A percentile compares a stretch with the other conserved stretches of the same genome.
phyloP scores from a whole-genome alignment of 2,797 vertebrate genomes.

The Neolamprologus multifasciatus region DNA sequence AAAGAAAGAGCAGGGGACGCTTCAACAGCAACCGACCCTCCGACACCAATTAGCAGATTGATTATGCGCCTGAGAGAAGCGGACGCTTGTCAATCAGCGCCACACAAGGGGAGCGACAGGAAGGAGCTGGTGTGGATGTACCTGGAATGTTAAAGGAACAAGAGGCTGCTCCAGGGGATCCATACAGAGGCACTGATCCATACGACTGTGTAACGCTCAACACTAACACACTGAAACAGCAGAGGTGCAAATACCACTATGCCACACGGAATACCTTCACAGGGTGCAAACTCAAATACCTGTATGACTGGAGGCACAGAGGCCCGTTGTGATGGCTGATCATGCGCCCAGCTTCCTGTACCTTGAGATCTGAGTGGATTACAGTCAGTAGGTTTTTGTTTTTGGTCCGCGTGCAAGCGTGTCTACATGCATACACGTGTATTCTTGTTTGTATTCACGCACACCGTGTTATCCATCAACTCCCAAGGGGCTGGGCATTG shows the following conservation, averaged over 20 bases:
- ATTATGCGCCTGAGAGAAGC: slow-evolving; percentile 75
- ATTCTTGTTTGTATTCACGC: slow-evolving; percentile 13
- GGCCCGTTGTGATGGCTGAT: slow-evolving; percentile 46
- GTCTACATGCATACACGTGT: slow-evolving; percentile 2
- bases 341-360: slow-evolving; percentile 41
- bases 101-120: slow-evolving; percentile 67
- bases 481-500: slow-evolving; percentile 39
- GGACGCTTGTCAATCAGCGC: slow-evolving; percentile 75
- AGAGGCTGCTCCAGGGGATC: slow-evolving; percentile 61
- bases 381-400: background rate
- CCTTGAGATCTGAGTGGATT: slow-evolving; percentile 43
- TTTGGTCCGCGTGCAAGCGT: background rate
- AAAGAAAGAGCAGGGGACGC: slow-evolving; percentile 70
- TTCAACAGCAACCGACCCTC: slow-evolving; percentile 72
- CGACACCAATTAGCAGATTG: slow-evolving; percentile 79
- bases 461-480: slow-evolving; percentile 43
- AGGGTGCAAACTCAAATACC: slow-evolving; percentile 63
- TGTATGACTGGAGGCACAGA: slow-evolving; percentile 54
- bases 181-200: slow-evolving; percentile 72
- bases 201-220: slow-evolving; percentile 53
- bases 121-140: slow-evolving; percentile 69
- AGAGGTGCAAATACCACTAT: slow-evolving; percentile 69
- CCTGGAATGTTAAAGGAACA: slow-evolving; percentile 76
- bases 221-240: slow-evolving; percentile 62
- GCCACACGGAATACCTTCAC: slow-evolving; percentile 61